A percentile compares a stretch with the other conserved stretches of the same genome.
Evolutionary conservation across 1,140 invertebrate genomes (phyloP).

Genomic region (Lamellibrachia luymesi): DNA sequence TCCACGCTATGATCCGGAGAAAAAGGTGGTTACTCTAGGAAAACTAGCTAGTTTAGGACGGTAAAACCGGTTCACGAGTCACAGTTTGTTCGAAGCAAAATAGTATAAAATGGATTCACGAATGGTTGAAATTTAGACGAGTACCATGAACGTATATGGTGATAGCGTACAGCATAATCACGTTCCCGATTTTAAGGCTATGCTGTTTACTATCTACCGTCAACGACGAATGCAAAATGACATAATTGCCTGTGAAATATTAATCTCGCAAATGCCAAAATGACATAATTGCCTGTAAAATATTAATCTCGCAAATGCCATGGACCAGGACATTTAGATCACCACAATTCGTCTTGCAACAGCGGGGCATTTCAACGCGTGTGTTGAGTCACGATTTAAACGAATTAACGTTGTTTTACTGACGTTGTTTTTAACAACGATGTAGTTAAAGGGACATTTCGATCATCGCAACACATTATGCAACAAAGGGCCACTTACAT

Average conservation of each 20-base stretch:
- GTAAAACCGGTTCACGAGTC: not conserved
- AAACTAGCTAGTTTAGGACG: not conserved
- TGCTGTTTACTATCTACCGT: not conserved
- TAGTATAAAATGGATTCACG: not conserved
- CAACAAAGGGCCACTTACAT: not conserved
- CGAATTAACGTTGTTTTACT: too few relatives aligned
- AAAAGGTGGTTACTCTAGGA: not conserved
- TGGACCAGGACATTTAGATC: too few relatives aligned
- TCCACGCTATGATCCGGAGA: not conserved
- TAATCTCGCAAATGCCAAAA: too few relatives aligned
- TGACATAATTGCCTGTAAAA: too few relatives aligned
- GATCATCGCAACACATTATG: not conserved
- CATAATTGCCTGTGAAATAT: not conserved
- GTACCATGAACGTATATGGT: not conserved
- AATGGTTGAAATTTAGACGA: not conserved
- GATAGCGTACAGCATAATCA: not conserved
- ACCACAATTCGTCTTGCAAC: too few relatives aligned
- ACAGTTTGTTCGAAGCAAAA: not conserved
- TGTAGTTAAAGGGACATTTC: not conserved
- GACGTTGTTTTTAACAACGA: too few relatives aligned
- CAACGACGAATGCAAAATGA: not conserved
- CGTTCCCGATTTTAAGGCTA: not conserved
- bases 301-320: too few relatives aligned
- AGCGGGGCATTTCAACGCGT: too few relatives aligned
- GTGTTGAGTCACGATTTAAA: too few relatives aligned